Conservation (phyloP, 2,113 vertebrate species). For the Engystomops pustulosus region DNA sequence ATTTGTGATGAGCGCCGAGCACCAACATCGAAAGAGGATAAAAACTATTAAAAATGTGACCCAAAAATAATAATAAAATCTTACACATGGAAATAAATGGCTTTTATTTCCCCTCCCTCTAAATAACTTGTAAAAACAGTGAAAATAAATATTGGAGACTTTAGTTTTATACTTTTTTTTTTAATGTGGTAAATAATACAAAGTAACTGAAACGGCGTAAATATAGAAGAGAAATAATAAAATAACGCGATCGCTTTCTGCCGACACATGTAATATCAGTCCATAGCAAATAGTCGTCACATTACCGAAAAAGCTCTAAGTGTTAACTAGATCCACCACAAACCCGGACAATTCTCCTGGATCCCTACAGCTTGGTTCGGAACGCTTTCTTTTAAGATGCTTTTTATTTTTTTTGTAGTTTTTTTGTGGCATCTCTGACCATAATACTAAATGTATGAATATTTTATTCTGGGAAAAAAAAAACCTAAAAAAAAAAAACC, state of each 20-base stretch:
- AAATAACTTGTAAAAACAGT: conserved; percentile 80
- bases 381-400: conserved; percentile 67
- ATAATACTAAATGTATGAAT: conserved; percentile 62
- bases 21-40: conserved; percentile 74
- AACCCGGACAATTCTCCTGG: conserved; percentile 77
- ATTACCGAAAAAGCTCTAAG: conserved; percentile 82
- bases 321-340: conserved; percentile 83
- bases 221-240: conserved; percentile 88
- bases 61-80: conserved; percentile 57
- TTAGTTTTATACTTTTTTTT: conserved; percentile 87
- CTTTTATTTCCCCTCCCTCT: too few relatives aligned
- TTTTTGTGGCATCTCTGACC: conserved; percentile 14
- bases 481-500: conserved; percentile 38
- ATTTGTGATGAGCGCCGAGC: conserved; percentile 75
- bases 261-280: conserved; percentile 87
- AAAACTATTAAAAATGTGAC: too few relatives aligned
- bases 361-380: conserved; percentile 86
- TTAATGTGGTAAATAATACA: conserved; percentile 95
- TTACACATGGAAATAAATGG: conserved; percentile 70
- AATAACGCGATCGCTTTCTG: conserved; percentile 86
- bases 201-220: conserved; percentile 84
- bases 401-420: background rate
- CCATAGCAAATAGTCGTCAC: conserved; percentile 82
- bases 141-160: conserved; percentile 86
- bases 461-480: conserved; percentile 48